Conservation (phyloP, 2,888 invertebrate genomes). For the Cordilura impudica region DNA sequence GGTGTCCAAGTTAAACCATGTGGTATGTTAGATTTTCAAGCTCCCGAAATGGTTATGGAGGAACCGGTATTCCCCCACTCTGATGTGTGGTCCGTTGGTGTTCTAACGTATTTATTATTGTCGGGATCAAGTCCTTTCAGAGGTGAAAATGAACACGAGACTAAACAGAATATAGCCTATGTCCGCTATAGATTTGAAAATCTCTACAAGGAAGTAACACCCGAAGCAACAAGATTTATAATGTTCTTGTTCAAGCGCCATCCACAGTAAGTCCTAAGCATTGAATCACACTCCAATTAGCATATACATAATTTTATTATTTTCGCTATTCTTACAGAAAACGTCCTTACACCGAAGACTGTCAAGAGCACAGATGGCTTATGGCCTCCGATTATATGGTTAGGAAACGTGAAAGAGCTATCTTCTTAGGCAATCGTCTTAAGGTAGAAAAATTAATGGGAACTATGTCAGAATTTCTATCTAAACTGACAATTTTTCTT, state of each 20-base stretch:
- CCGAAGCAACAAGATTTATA: constrained; percentile 94
- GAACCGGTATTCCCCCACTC: constrained; percentile 93
- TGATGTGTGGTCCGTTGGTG: constrained; percentile 98
- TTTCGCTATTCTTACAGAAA: constrained; percentile 82
- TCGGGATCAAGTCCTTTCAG: constrained; percentile 95
- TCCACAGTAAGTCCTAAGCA: constrained; percentile 89
- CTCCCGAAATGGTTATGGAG: constrained; percentile 93
- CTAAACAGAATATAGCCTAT: constrained; percentile 93
- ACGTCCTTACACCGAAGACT: constrained; percentile 95
- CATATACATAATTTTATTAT: not conserved
- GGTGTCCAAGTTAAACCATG: constrained; percentile 83
- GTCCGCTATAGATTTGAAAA: constrained; percentile 96
- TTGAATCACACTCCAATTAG: not conserved
- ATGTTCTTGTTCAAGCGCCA: constrained; percentile 97
- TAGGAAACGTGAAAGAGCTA: constrained; percentile 91
- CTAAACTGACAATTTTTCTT: not conserved
- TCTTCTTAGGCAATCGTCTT: constrained; percentile 90
- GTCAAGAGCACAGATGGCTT: constrained; percentile 97
- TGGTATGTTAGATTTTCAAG: constrained; percentile 86
- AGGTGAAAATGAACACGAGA: constrained; percentile 89
- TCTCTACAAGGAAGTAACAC: constrained; percentile 95
- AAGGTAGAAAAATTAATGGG: constrained; percentile 80
- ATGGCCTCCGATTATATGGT: constrained; percentile 95
- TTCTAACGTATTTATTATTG: constrained; percentile 92
- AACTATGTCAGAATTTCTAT: not conserved